Evolutionary conservation across 2,888 invertebrate genomes (phyloP).

Genomic region (Peribatodes rhomboidaria): DNA sequence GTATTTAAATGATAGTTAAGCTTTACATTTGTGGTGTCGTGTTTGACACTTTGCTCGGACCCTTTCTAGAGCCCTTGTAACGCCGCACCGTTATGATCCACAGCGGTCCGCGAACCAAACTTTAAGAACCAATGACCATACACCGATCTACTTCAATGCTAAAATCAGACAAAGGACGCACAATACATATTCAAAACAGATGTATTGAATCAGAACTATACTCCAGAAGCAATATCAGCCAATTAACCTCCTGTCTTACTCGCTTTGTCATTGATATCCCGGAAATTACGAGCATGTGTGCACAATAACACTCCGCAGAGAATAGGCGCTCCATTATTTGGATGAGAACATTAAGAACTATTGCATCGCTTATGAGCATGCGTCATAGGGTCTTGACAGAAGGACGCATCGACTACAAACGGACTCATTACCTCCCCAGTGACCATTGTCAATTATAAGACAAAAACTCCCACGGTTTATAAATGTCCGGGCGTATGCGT

Average conservation of each 20-base stretch:
- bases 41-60: no score
- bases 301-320: constrained; percentile 53
- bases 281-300: constrained; percentile 48
- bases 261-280: constrained; percentile 37
- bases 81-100: no score
- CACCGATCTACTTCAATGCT: no score
- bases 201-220: not conserved
- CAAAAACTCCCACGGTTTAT: constrained; percentile 86
- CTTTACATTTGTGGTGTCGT: no score
- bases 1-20: no score
- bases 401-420: constrained; percentile 83
- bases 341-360: constrained; percentile 61
- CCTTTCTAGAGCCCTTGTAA: no score
- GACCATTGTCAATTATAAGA: constrained; percentile 82
- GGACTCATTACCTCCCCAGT: constrained; percentile 81
- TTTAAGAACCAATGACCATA: no score
- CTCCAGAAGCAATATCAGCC: constrained; percentile 9
- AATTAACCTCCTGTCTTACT: constrained; percentile 23
- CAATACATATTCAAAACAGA: not conserved
- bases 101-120: no score
- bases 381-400: constrained; percentile 77
- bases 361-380: constrained; percentile 66
- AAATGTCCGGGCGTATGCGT: constrained; percentile 76
- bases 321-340: constrained; percentile 59
- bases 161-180: no score